Base-by-base conservation (phyloP, 2,888 invertebrate genomes). In the Plemyria rubiginata region DNA sequence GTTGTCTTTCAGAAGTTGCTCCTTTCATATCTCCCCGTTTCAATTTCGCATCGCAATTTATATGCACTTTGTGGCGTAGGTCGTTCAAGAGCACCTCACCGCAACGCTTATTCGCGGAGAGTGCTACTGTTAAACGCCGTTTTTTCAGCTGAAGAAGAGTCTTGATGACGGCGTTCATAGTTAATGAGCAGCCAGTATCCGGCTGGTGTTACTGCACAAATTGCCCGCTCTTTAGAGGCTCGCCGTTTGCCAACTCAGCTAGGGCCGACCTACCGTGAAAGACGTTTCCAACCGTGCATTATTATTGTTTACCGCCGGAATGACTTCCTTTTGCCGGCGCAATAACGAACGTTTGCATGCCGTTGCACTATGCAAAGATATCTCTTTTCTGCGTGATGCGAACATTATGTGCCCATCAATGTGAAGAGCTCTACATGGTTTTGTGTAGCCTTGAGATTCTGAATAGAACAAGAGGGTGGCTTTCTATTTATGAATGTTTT, bases 161-260 rank as follows among this genome's bases (percentile, higher is more conserved):
- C 89, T 89, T 92, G 91, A 92, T 91, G 92, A 92, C 86, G 82
- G 76, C 86, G 87, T 91, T 91, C 91, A 92, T 92, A 92, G 87
- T 92, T 92, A 91, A 92, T 92, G 92, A 92, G 91, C 86, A 86
- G 81, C 83, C 80, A 85, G 89, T 89, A 89, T 90, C 90, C 90
- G 87, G 80, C 72, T 86, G 83, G 87, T 86, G 88, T 84, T 86
- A 81, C 84, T 74, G 78, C 77, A 81, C 80, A 90, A 90, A 92
- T 91, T 90, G 87, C 91, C 89, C 82, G 81, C 85, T 86, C 84
- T 90, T 84, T 83, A 83, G 71, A 84, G 73, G 75, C 77, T 79
- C 69, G 74, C 77, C 81, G 86, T 86, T 90, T 88, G 85, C 87
- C 82, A 86, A 86, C 84, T 85, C 78, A 69, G 74, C 80, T 81